Evolutionary conservation across 2,113 vertebrate species (phyloP).

Genomic region (Malurus alboscapulatus): DNA sequence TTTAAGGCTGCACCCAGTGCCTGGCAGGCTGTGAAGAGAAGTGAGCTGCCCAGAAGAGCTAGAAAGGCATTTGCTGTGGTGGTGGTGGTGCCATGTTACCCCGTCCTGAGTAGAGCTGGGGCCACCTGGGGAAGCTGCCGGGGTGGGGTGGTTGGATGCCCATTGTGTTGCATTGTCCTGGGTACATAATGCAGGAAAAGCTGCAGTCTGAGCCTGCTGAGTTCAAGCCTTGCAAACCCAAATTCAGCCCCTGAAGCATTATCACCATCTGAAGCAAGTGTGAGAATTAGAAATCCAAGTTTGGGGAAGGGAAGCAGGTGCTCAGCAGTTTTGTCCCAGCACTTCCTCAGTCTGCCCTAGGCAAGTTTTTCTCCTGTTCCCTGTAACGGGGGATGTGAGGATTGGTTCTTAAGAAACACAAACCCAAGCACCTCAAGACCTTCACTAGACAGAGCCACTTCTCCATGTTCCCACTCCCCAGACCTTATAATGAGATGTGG

Average conservation of each 20-base stretch:
- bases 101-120: background rate
- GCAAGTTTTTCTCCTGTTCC: background rate
- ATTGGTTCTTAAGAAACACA: background rate
- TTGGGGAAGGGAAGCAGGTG: background rate
- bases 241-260: background rate
- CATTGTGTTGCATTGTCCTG: rapidly evolving
- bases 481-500: background rate
- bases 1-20: background rate
- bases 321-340: background rate
- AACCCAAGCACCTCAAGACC: background rate
- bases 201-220: background rate
- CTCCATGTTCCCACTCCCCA: background rate
- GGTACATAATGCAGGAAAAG: background rate
- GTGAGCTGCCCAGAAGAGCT: background rate
- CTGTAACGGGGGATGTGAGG: background rate
- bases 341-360: background rate
- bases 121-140: background rate
- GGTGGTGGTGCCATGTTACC: background rate
- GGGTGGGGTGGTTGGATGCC: background rate
- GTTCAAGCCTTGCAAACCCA: background rate
- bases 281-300: background rate
- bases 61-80: background rate
- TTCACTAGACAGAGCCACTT: background rate
- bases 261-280: background rate
- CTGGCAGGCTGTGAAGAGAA: background rate